phyloP scores from a whole-genome alignment of 2,888 invertebrate species.

The Vanessa cardui region DNA sequence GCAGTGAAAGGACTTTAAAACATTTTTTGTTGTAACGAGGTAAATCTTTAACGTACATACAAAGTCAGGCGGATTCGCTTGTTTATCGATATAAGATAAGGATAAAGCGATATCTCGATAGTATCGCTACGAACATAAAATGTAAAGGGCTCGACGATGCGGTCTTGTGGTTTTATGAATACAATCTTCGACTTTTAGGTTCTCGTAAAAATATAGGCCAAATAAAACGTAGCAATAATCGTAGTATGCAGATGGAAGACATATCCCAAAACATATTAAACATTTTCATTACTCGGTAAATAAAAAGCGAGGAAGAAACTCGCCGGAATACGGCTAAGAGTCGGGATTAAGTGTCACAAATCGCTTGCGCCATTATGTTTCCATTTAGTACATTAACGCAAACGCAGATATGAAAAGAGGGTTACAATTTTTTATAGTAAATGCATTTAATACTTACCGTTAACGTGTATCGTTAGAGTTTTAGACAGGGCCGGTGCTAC shows the following conservation, averaged over 20 bases:
- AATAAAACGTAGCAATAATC: constrained; percentile 8
- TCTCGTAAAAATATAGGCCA: constrained; percentile 12
- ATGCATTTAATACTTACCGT: constrained; percentile 83
- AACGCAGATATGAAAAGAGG: constrained; percentile 37
- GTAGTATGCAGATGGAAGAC: constrained; percentile 7
- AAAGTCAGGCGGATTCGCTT: not conserved
- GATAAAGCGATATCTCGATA: constrained; percentile 1
- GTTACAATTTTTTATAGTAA: constrained; percentile 27
- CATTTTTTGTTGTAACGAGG: not conserved
- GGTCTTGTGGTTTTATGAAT: constrained; percentile 8
- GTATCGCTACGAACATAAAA: constrained; percentile 11
- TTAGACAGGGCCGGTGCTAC: constrained; percentile 91
- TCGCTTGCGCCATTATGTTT: constrained; percentile 39
- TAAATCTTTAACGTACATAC: not conserved
- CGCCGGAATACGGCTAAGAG: constrained; percentile 30
- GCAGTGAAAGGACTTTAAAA: no score
- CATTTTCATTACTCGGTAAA: constrained; percentile 35
- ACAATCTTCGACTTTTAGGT: constrained; percentile 10
- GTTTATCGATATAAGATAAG: not conserved
- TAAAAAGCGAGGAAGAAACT: constrained; percentile 25
- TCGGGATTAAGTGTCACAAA: constrained; percentile 37
- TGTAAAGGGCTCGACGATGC: constrained; percentile 3
- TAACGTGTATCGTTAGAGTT: constrained; percentile 90
- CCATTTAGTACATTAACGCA: constrained; percentile 39
- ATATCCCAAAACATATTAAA: constrained; percentile 27